Evolutionary conservation across 2,797 vertebrate species (phyloP).

Genomic region (Notolepis coatsorum): DNA sequence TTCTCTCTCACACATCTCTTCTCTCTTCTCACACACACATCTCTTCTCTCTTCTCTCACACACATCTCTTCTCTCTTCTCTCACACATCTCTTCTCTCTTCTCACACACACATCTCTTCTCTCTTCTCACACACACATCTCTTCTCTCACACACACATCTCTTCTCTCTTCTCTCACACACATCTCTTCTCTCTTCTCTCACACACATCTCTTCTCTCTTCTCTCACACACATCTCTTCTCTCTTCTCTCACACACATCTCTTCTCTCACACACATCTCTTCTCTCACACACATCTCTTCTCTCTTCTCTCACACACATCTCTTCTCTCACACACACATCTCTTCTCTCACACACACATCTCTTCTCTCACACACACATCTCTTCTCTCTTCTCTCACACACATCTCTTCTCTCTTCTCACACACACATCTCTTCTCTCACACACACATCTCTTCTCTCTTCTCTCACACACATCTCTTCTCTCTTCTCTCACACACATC

Average conservation of each 20-base stretch:
- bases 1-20: background rate
- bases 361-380: too few species aligned
- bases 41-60: too few species aligned
- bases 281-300: background rate
- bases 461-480: background rate
- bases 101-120: conserved; percentile 1
- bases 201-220: too few species aligned
- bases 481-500: background rate
- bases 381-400: too few species aligned
- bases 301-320: background rate
- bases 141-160: background rate
- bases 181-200: background rate
- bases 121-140: background rate
- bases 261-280: too few species aligned
- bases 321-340: too few species aligned
- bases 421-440: background rate
- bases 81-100: background rate
- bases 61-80: too few species aligned
- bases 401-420: too few species aligned
- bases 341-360: too few species aligned
- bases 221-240: too few species aligned
- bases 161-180: too few species aligned
- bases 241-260: background rate
- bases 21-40: too few species aligned
- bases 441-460: background rate